Conservation (phyloP, 2,888 invertebrate genomes). For the Nephrotoma flavescens region DNA sequence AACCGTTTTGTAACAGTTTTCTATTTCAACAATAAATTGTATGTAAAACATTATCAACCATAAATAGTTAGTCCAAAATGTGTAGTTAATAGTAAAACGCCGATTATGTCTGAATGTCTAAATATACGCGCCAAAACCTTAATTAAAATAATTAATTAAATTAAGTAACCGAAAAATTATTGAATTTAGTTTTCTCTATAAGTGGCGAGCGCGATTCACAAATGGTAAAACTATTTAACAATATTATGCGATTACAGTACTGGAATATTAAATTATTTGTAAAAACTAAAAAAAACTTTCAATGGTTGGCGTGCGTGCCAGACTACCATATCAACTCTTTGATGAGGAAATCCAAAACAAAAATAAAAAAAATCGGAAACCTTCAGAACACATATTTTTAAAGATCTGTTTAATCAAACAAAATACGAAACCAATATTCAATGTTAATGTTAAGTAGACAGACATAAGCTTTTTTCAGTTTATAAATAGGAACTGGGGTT, state of each 20-base stretch:
- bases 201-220: neutral
- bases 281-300: neutral
- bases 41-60: neutral
- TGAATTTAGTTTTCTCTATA: neutral
- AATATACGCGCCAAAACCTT: neutral
- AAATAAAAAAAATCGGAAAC: neutral
- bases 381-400: neutral
- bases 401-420: neutral
- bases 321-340: neutral
- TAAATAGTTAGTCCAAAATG: neutral
- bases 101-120: neutral
- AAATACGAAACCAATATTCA: neutral
- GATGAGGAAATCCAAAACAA: neutral
- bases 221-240: neutral
- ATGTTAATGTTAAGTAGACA: neutral
- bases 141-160: neutral
- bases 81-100: neutral
- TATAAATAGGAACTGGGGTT: neutral
- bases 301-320: neutral
- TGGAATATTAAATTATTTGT: neutral
- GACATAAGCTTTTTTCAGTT: neutral
- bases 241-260: neutral
- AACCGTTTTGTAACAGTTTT: neutral
- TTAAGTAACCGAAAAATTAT: neutral
- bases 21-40: neutral